A percentile compares a stretch with the other conserved stretches of the same genome.
Evolutionary conservation across 2,888 invertebrate genomes (phyloP).

Genomic region (Chaetogeoica ovagalla): DNA sequence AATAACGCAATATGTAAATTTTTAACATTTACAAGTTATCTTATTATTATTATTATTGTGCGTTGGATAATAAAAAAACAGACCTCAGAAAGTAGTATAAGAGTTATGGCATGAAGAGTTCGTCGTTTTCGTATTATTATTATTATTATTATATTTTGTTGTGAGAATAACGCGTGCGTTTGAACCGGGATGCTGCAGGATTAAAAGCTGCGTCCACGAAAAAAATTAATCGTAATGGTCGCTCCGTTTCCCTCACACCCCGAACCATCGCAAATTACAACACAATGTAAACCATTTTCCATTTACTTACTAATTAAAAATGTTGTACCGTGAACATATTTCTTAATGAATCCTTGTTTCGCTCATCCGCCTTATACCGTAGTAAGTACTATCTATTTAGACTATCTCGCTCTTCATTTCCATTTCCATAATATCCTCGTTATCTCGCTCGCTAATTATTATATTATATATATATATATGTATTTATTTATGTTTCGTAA

Average conservation of each 20-base stretch:
- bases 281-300: constrained; percentile 38
- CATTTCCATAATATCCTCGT: not conserved
- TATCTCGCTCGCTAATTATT: too few relatives aligned
- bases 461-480: too few relatives aligned
- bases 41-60: not conserved
- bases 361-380: not conserved
- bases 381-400: not conserved
- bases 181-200: constrained; percentile 4
- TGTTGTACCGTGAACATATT: constrained; percentile 27
- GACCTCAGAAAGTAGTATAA: too few relatives aligned
- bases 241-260: not conserved
- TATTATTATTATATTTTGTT: not conserved
- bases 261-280: constrained; percentile 30
- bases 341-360: constrained; percentile 44
- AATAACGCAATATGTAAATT: constrained; percentile 1
- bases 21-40: not conserved
- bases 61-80: not conserved
- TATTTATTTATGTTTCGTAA: too few relatives aligned
- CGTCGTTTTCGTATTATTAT: not conserved
- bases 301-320: constrained; percentile 51
- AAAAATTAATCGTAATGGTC: constrained; percentile 40
- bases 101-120: not conserved
- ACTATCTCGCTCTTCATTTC: constrained; percentile 25
- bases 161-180: not conserved
- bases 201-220: constrained; percentile 31